These are phyloP conservation scores for Limnothrissa miodon DNA, from an alignment of 2,113 vertebrate species.

Conservation along the genomic window DNA sequence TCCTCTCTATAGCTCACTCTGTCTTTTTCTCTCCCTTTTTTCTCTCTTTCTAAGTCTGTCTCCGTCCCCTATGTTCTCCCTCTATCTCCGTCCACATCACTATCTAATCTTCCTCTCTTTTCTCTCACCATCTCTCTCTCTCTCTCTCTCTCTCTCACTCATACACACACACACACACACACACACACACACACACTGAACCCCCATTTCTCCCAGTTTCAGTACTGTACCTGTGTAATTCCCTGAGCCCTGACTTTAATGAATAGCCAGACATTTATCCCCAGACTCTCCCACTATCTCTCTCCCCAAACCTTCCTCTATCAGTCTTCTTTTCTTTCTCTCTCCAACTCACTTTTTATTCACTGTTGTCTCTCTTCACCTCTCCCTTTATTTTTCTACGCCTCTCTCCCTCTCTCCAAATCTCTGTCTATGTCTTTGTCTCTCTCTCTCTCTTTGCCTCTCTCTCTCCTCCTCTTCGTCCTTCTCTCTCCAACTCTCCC, in stretches of 20 bases:
- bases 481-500: not conserved
- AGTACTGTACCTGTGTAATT: not conserved
- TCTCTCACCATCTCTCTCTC: not conserved
- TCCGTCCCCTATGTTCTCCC: not conserved
- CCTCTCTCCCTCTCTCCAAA: not conserved
- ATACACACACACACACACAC: no score
- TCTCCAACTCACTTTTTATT: not conserved
- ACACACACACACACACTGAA: no score
- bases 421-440: not conserved
- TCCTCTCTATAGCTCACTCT: not conserved
- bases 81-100: not conserved
- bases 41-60: not conserved
- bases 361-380: not conserved
- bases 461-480: not conserved
- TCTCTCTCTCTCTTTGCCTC: not conserved
- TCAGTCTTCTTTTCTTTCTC: not conserved
- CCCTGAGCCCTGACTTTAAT: not conserved
- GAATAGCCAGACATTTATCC: not conserved
- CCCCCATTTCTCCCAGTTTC: not conserved
- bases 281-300: not conserved
- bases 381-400: not conserved
- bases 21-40: conserved; percentile 12
- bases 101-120: conserved; percentile 35
- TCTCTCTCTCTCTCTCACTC: not conserved
- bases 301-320: no score